Base-by-base conservation (phyloP, 2,113 vertebrate species). In the Microtus ochrogaster region DNA sequence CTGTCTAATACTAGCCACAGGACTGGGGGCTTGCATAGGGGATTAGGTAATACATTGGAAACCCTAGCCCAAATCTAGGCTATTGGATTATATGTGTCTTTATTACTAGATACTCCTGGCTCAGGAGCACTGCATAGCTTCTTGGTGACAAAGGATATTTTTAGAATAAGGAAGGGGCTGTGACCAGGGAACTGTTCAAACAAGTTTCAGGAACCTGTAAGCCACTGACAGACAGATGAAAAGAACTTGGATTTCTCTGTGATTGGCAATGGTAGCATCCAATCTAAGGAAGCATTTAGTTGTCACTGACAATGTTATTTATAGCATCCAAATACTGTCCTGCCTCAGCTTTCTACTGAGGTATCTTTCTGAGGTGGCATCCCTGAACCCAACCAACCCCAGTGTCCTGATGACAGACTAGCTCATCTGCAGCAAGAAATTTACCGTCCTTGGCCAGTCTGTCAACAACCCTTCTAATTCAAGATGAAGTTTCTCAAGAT, bases 281-380 rank as follows among this genome's bases (percentile, higher is more conserved):
- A 87, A 41, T 86, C 30, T 83, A 92, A 41, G 39, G 55, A 73
- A 87, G 22, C 52, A 41, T 74, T 6, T 61, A 73, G 39, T 61
- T 77, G 55, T 61, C 58, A 68, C 52, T 39, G 63, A 92, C 70
- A 93, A 11, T 24, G 5, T 36, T 92, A 47, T 81, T 94, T 96
- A 52, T 30, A 30, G 66, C 36, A 72, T 96, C 49, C 77, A 85
- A 33, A 68, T 76, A 65, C 24, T 77, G 78, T 95, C 44, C 49
- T 9, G 49, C 21, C 47, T 13, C n/a, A 17, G 10, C 24, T n/a
- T 76, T 77, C 70, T 83, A 70, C 63, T 24, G 7, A 78, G 93
- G 28, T 5, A 9, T 74, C 9, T 39, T 91, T 49, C 74, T 41
- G 87, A 91, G 63, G n/a, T 47, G 39, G 39, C 9, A 70, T 92